Evolutionary conservation across 92 coral and sea anemone species (phyloP), one percentile per base, ranked within the genome.

Genomic region (Phenganax subtilis): DNA sequence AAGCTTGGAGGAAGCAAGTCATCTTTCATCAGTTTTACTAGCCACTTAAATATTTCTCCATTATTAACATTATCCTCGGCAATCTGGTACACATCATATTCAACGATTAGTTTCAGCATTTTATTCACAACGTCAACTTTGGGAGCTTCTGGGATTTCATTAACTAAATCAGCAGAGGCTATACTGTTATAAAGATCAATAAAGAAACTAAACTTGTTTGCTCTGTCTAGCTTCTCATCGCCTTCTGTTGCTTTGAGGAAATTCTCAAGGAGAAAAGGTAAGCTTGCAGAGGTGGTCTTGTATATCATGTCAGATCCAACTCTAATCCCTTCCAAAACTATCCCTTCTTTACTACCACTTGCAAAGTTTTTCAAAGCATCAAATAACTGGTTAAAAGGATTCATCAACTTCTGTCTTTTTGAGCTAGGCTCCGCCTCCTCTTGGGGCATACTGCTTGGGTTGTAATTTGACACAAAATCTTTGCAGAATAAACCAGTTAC

Each of bases 11-110:
- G 54, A 67, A 60, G 60, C 73, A 79, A 10, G 10, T 15, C 72
- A 62, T n/a, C 25, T 16, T 77, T 30, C 17, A 68, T 12, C 51
- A 65, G 17, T 47, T 51, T 63, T 56, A 79, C 29, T 51, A 79
- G 56, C 73, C 73, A 79, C 0, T 79, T 65, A 31, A 79, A 79
- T 53, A 79, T 10, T 37, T 59, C 73, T 68, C 27, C 27, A 64
- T 65, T 53, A 25, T 79, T 65, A 12, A 56, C 20, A 51, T 79
- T 65, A 20, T 79, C 83, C 25, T 79, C 83, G 15, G 73, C 83
- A 63, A 79, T 79, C 57, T 79, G 73, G 56, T 65, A 79, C 11
- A 79, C 83, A 65, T 79, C 83, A 25, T 63, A 64, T 17, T 79
- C 83, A n/a, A 79, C 67, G 16, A 79, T 9, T 3, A 44, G 3